Conservation (phyloP, 1,140 invertebrate genomes). For the Hylaeus volcanicus region DNA sequence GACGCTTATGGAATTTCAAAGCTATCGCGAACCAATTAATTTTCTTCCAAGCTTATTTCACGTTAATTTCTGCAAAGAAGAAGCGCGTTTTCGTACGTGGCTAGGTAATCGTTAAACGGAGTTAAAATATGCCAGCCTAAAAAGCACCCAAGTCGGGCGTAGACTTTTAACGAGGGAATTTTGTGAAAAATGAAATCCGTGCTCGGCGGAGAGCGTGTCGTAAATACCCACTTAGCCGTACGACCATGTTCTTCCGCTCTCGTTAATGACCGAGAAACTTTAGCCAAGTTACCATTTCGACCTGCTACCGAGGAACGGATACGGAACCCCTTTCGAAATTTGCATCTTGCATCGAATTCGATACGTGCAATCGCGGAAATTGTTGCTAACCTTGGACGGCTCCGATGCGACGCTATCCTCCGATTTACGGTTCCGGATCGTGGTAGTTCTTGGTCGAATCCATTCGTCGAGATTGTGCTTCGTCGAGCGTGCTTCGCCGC, state of each 20-base stretch:
- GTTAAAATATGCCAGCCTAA: background rate
- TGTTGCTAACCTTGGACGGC: too few species aligned
- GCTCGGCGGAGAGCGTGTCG: background rate
- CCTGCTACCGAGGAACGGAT: background rate
- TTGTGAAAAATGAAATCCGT: constrained; percentile 19
- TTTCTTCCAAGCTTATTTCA: background rate
- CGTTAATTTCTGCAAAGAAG: background rate
- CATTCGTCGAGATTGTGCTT: too few species aligned
- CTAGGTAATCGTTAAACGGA: constrained; percentile 16
- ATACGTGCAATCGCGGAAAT: background rate
- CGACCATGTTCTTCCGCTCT: background rate
- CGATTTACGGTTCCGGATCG: too few species aligned
- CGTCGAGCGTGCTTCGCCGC: too few species aligned
- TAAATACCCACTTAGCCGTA: background rate
- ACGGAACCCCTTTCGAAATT: background rate
- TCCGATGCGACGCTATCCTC: too few species aligned
- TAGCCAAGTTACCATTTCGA: background rate
- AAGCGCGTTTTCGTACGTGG: background rate
- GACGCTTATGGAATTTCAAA: background rate
- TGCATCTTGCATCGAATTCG: background rate
- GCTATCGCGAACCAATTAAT: too few species aligned
- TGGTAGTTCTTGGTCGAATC: too few species aligned
- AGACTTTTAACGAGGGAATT: constrained; percentile 7
- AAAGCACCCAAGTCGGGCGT: background rate
- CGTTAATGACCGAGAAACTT: constrained; percentile 9